Evolutionary conservation across 2,888 invertebrate genomes (phyloP), one percentile per base, ranked within the genome.

Genomic region (Pollenia amentaria): DNA sequence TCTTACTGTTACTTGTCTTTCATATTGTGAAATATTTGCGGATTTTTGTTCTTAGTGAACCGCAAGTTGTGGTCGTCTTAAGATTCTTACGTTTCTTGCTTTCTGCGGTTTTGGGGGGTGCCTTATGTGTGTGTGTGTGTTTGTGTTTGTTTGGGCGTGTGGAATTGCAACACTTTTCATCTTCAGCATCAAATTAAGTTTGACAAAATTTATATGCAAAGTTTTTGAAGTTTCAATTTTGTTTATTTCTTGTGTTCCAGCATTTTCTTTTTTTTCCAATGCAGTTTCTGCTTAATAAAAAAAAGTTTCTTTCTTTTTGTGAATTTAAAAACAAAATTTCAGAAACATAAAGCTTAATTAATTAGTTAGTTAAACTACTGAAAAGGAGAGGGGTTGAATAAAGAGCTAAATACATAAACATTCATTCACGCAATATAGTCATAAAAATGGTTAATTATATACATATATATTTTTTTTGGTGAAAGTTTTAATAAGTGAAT

Each of bases 141-240:
- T 6, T 44, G n/a, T 67, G 67, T 10, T 9, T 1, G 48, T 14
- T 9, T 40, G 4, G 55, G 46, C 60, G 69, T 48, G 9, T 60
- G 21, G 40, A 42, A 48, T 53, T 60, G 53, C 75, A 72, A 62
- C 44, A 70, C 81, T 88, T 87, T 88, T 82, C 55, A 42, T 82
- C 65, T 87, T 87, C 65, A 65, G 53, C 87, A 69, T 82, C 85
- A 87, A 88, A 88, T 85, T 84, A 88, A 84, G 88, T 88, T 88
- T 87, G 73, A 88, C 87, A 83, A 70, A 85, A 82, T 87, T 86
- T 86, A 86, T 85, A 85, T 85, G 75, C 67, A 82, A 83, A 75
- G 84, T 88, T 88, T 87, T 83, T 48, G 53, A 57, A 29, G 46
- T 70, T 77, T 89, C 44, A 78, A 72, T 67, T 80, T 82, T 72